phyloP scores from a whole-genome alignment of 2,113 vertebrate genomes.

The Piliocolobus tephrosceles region DNA sequence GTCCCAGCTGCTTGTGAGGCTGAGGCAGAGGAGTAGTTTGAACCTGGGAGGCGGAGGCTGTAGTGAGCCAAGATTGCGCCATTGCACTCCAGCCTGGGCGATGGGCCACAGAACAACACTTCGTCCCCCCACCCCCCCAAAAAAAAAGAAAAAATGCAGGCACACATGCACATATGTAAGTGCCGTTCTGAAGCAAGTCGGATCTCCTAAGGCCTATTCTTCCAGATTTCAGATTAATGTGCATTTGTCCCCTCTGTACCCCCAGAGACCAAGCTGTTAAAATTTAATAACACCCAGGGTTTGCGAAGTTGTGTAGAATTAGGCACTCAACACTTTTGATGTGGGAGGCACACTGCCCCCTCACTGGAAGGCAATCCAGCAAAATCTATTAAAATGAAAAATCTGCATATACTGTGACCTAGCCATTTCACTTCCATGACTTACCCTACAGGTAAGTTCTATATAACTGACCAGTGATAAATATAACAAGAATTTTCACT shows the following conservation, averaged over 20 bases:
- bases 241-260: not conserved
- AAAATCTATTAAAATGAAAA: not conserved
- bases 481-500: not conserved
- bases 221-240: not conserved
- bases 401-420: not conserved
- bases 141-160: no score
- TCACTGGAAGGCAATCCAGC: not conserved
- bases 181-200: not conserved
- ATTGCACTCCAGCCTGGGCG: no score
- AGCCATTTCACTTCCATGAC: not conserved
- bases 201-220: not conserved
- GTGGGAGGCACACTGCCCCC: not conserved
- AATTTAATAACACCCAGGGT: not conserved
- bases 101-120: no score
- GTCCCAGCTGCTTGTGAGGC: no score
- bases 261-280: not conserved
- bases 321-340: not conserved
- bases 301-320: not conserved
- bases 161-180: not conserved
- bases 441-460: not conserved
- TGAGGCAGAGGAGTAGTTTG: no score
- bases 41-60: no score
- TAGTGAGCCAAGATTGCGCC: no score
- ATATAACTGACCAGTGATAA: not conserved
- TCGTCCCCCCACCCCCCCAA: rapidly evolving